Base-by-base conservation (phyloP, 2,113 vertebrate genomes). In the Glaucomys volans region DNA sequence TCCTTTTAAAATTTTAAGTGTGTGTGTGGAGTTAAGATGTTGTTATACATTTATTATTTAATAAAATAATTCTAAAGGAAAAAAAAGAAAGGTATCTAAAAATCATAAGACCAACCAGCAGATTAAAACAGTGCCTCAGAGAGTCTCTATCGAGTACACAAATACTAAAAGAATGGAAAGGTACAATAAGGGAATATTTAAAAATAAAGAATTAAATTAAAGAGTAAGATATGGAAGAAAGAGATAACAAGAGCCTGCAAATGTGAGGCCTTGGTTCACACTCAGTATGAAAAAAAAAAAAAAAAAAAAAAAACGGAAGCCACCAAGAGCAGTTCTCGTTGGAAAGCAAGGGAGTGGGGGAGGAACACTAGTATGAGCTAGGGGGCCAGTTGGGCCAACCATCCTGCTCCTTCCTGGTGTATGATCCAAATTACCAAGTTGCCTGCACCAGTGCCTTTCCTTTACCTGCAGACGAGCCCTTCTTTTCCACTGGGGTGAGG, bases 401-500 rank as follows among this genome's bases (percentile, higher is more conserved):
- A 2, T 42, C 67, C 66, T 92, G 75, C 80, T 57, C 40, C 82
- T 20, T 44, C 67, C 89, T 12, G 40, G 42, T n/a, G 81, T 80
- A 79, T 85, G 44, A 1, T 44, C 54, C 42, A 40, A 4, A 22
- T 92, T 91, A 93, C 85, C 62, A 76, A 90, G 72, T 37, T 40
- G 82, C 83, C 52, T 37, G 62, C 77, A 59, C 96, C 97, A 91
- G 97, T 97, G 97, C 98, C 98, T 98, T 97, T 67, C 22, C 83
- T 76, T 52, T 83, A 32, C 83, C 82, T 93, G 50, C 64, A 81
- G 75, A 24, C 6, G 83, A 59, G 30, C 85, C 96, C 88, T 2
- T 79, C 85, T 57, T 93, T 84, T 79, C 50, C 24, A 44, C 87
- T 74, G 16, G 14, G 72, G 80, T 54, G 44, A 83, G 72, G 71